Base-by-base conservation (phyloP, 2,797 vertebrate species). In the Xenopus petersii region DNA sequence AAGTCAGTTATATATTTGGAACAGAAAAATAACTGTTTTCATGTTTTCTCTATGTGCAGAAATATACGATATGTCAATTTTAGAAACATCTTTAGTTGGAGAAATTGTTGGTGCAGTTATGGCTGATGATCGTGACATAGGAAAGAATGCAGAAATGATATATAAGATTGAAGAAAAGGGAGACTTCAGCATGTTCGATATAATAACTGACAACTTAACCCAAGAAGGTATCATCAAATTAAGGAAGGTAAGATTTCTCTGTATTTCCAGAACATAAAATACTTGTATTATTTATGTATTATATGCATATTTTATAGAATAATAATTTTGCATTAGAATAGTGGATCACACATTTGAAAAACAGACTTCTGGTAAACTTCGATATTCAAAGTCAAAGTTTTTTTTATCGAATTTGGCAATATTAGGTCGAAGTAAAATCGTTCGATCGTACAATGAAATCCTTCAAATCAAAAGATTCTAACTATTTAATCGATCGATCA, bases 221-320 rank as follows among this genome's bases (percentile, higher is more conserved):
- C 95, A 99, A 81, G 97, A 97, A 86, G 98, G 96, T 54, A 89
- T 96, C 65, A 73, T 99, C 60, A 73, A 92, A 79, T 85, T 99
- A 42, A 92, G 87, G 82, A 93, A 93, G 95, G 96, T 98, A 70
- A 88, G 79, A 2, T 42, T 42, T 42, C 36, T 42, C 8, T 42
- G 36, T 9, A 42, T 42, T 42, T 42, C 36, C 5, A 42, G 6
- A 42, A 42, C 36, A 42, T 42, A 5, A 42, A 42, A 42, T 42
- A 42, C 3, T 7, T 36, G 33, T 42, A 42, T 42, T 42, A 5
- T 42, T 9, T 42, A 42, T 42, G 36, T 5, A 42, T 9, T 3
- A 42, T 42, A 42, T 42, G 8, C 8, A 42, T 7, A 42, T 42
- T 30, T 30, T 4, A 30, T 30, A 30, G 26, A 2, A 30, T 30